Conservation (phyloP, 37 sponge, comb jelly and placozoan species). For the Aplysina aerophoba region DNA sequence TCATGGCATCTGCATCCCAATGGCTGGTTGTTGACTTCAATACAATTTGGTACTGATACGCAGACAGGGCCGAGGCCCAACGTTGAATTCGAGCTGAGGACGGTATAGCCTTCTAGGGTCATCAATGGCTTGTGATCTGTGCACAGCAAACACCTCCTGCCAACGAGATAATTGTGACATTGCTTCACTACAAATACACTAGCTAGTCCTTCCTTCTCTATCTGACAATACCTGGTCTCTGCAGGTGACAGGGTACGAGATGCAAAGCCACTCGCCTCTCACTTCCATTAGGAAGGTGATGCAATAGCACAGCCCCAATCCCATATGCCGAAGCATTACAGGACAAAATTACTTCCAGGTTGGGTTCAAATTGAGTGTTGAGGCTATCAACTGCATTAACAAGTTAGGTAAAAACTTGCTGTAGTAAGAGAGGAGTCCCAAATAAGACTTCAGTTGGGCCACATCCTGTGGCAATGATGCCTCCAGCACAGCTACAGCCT, state of each 20-base stretch:
- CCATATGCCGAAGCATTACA: conserved; percentile 23
- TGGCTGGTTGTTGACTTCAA: too few relatives aligned
- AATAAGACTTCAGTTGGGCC: conserved; percentile 23
- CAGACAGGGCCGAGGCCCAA: conserved; percentile 12
- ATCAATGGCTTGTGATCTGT: conserved; percentile 46
- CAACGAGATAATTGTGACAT: conserved; percentile 23
- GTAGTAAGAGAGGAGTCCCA: conserved; percentile 54
- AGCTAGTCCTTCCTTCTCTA: conserved; percentile 37
- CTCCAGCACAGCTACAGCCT: conserved; percentile 25
- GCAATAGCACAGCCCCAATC: conserved; percentile 23
- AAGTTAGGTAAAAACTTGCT: conserved; percentile 59
- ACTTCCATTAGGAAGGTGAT: conserved; percentile 2
- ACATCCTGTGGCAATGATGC: conserved; percentile 38
- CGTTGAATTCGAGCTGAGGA: conserved; percentile 35
- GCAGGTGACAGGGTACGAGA: conserved; percentile 19
- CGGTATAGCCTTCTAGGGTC: background rate
- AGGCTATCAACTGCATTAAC: conserved; percentile 17
- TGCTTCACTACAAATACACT: background rate
- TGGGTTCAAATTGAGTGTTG: conserved; percentile 3
- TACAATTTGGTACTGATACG: conserved; percentile 32
- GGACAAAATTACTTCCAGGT: background rate
- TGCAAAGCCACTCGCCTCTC: background rate
- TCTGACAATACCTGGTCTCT: conserved; percentile 22
- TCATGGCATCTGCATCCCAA: too few relatives aligned
- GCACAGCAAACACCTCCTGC: too few relatives aligned